Base-by-base conservation (phyloP, 1,140 invertebrate species). In the Gonioctena quinquepunctata region DNA sequence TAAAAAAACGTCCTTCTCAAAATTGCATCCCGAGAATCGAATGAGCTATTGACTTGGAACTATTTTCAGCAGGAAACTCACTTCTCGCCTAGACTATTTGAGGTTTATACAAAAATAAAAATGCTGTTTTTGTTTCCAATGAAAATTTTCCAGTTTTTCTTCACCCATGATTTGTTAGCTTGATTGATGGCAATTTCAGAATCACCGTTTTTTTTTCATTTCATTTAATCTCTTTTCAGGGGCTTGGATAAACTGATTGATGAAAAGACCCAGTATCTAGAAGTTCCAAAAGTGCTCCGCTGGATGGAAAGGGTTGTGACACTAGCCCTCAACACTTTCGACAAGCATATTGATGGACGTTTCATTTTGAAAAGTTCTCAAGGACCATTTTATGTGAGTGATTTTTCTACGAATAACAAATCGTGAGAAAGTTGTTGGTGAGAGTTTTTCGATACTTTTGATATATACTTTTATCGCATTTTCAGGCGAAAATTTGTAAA, bases 231-330 rank as follows among this genome's bases (percentile, higher is more conserved):
- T 25, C 7, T 57, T 57, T 69, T 63, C 21, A 65, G 68, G 13
- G 62, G 49, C 23, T 26, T 70, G 18, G 33, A 60, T 6, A 70
- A 65, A 16, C 50, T 66, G 3, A 19, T 71, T 6, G 56, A 64
- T 18, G 21, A 66, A 11, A 59, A 70, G 54, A 16, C 25, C 8
- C n/a, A 66, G 5, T 61, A 49, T 49, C n/a, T 71, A 23, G 57
- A 71, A 5, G 26, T 54, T n/a, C 1, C 4, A 13, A 66, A 66
- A 52, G 56, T 71, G 11, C 64, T 18, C 8, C 63, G 48, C 26
- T 71, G 69, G 69, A 71, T 71, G 63, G 57, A 71, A 33, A 19
- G 56, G 3, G 28, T 66, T 1, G 63, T 71, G 18, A 7, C 16
- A 1, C 22, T 25, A n/a, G 42, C 69, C 7, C 7, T 71, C 13